Evolutionary conservation across 2,888 invertebrate genomes (phyloP).

Genomic region (Nemapogon koenigi): DNA sequence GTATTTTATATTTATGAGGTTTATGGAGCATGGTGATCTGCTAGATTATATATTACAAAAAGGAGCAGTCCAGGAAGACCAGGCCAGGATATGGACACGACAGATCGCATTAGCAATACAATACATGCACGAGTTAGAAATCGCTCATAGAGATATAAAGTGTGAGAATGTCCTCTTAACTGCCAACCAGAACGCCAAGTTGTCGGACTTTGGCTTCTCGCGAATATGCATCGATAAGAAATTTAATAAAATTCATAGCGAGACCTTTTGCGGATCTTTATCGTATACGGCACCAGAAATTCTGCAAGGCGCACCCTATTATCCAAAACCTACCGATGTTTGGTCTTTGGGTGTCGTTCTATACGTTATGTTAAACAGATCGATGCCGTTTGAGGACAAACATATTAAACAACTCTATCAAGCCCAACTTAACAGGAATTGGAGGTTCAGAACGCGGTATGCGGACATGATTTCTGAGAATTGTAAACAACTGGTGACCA

Average conservation of each 20-base stretch:
- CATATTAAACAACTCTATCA: constrained; percentile 75
- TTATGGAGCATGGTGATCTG: constrained; percentile 77
- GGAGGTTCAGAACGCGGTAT: constrained; percentile 74
- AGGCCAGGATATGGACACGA: constrained; percentile 74
- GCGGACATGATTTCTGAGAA: constrained; percentile 60
- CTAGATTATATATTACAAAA: constrained; percentile 73
- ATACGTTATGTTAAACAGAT: constrained; percentile 82
- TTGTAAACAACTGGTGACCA: constrained; percentile 67
- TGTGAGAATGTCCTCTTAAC: constrained; percentile 84
- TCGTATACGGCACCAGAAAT: constrained; percentile 91
- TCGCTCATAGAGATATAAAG: constrained; percentile 82
- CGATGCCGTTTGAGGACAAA: constrained; percentile 84
- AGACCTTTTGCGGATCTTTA: constrained; percentile 85
- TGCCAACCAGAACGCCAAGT: constrained; percentile 75
- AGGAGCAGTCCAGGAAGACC: constrained; percentile 71
- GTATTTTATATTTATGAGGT: constrained; percentile 81
- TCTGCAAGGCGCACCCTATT: constrained; percentile 75
- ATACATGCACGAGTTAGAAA: constrained; percentile 77
- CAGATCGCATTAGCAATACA: constrained; percentile 74
- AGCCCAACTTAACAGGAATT: constrained; percentile 61
- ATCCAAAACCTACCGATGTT: constrained; percentile 75
- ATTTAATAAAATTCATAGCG: constrained; percentile 64
- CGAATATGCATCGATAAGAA: constrained; percentile 47
- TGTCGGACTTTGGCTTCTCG: constrained; percentile 86
- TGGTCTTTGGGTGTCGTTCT: constrained; percentile 84